Conservation (phyloP, 2,113 vertebrate genomes). For the Amblyornis subalaris region DNA sequence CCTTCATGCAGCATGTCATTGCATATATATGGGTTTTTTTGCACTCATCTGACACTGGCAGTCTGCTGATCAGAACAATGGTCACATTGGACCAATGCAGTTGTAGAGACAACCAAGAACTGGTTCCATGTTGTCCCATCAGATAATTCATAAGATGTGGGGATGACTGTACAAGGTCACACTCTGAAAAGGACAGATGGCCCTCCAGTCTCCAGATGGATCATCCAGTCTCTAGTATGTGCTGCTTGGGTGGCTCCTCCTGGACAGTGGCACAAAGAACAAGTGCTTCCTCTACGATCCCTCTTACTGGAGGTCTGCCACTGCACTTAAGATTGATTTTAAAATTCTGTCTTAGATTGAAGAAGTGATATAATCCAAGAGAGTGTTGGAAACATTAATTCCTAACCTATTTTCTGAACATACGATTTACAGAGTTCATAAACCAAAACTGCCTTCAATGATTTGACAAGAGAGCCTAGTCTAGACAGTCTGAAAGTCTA, state of each 20-base stretch:
- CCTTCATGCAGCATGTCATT: neutral
- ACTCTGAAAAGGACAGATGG: neutral
- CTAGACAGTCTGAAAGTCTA: neutral
- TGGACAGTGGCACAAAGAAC: neutral
- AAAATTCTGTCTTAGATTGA: neutral
- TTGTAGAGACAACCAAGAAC: neutral
- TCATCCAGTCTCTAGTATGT: neutral
- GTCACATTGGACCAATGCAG: neutral
- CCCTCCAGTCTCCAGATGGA: too few relatives aligned
- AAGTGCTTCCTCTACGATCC: neutral
- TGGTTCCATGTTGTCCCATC: neutral
- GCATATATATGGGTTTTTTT: neutral
- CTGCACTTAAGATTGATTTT: neutral
- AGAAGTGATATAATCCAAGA: neutral
- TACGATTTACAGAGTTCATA: neutral
- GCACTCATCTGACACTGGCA: neutral
- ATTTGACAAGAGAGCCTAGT: neutral
- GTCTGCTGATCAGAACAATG: neutral
- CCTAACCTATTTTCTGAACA: neutral
- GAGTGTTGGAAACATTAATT: neutral
- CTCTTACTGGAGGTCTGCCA: neutral
- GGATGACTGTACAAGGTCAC: neutral
- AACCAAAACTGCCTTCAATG: neutral
- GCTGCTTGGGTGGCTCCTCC: neutral
- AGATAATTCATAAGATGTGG: neutral